A percentile compares a stretch with the other conserved stretches of the same genome.
These are phyloP conservation scores for Drosophila merina DNA, from an alignment of 2,888 invertebrate genomes.

Conservation along the genomic window DNA sequence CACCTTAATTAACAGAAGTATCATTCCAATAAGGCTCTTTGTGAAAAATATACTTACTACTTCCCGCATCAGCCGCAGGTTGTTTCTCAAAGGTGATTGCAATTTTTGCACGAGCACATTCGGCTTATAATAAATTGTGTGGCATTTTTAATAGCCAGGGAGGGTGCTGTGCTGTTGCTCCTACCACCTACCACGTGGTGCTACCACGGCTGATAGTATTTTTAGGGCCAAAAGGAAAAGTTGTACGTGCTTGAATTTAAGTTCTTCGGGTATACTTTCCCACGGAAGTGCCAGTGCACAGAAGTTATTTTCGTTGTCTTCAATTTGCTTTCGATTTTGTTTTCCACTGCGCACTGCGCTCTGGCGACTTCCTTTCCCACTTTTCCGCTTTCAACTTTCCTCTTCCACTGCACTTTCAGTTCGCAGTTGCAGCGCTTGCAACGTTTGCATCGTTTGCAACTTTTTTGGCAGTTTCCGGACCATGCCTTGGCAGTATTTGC, in stretches of 20 bases:
- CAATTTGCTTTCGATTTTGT: conserved; percentile 78
- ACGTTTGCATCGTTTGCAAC: conserved; percentile 48
- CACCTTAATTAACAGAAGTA: conserved; percentile 5
- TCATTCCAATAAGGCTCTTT: not conserved
- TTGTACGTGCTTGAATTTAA: conserved; percentile 72
- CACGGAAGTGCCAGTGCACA: conserved; percentile 58
- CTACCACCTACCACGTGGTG: not conserved
- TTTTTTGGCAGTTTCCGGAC: conserved; percentile 51
- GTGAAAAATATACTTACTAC: not conserved
- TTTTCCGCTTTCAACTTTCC: conserved; percentile 7
- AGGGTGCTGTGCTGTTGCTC: conserved; percentile 6
- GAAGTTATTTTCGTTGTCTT: conserved; percentile 68
- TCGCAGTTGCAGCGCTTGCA: conserved; percentile 37
- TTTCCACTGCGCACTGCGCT: conserved; percentile 46
- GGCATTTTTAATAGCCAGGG: conserved; percentile 72
- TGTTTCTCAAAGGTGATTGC: conserved; percentile 48
- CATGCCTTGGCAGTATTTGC: conserved; percentile 42
- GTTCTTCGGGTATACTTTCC: conserved; percentile 35
- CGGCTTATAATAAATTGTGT: conserved; percentile 65
- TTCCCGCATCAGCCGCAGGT: conserved; percentile 1
- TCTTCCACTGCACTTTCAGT: conserved; percentile 2
- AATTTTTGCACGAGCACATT: conserved; percentile 46
- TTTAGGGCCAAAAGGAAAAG: conserved; percentile 52
- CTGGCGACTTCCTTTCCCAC: conserved; percentile 25
- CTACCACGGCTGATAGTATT: conserved; percentile 25